Percentiles rank a stretch among this genome's conserved stretches.
Evolutionary conservation across 2,797 vertebrate genomes (phyloP).

Genomic region (Clarias platycephalus): DNA sequence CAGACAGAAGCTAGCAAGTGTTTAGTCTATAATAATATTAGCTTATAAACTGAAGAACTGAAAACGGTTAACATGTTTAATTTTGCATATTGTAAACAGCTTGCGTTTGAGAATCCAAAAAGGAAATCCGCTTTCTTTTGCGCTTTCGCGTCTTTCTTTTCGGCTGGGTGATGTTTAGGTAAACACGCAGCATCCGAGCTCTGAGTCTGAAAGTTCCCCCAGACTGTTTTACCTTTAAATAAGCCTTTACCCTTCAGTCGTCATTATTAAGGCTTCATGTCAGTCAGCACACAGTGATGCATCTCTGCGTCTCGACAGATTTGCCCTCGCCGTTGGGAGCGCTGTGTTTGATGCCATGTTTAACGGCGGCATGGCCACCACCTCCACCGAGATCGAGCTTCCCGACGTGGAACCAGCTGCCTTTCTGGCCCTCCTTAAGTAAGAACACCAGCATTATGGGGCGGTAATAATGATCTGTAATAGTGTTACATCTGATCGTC

Average conservation of each 20-base stretch:
- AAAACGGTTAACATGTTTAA: neutral
- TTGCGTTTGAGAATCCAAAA: neutral
- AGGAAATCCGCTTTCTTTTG: neutral
- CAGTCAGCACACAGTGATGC: neutral
- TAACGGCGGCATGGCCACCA: constrained; percentile 88
- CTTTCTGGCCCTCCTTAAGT: constrained; percentile 86
- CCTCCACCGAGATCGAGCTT: constrained; percentile 86
- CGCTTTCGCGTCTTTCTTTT: constrained; percentile 8
- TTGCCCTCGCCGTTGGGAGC: constrained; percentile 86
- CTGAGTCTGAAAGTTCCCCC: neutral
- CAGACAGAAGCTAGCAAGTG: neutral
- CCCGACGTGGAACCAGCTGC: constrained; percentile 87
- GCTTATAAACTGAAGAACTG: neutral
- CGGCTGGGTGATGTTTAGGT: constrained; percentile 11
- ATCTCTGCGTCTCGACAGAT: constrained; percentile 66
- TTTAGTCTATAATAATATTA: neutral
- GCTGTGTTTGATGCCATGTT: constrained; percentile 90
- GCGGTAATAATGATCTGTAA: neutral
- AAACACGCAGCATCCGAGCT: constrained; percentile 5
- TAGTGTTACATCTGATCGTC: neutral
- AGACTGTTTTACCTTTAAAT: neutral
- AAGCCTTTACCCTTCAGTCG: neutral
- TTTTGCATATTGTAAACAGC: neutral
- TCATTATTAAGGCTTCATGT: neutral
- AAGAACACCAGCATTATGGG: constrained; percentile 60